phyloP scores from a whole-genome alignment of 2,797 vertebrate genomes.

The Thripadectes ignobilis region DNA sequence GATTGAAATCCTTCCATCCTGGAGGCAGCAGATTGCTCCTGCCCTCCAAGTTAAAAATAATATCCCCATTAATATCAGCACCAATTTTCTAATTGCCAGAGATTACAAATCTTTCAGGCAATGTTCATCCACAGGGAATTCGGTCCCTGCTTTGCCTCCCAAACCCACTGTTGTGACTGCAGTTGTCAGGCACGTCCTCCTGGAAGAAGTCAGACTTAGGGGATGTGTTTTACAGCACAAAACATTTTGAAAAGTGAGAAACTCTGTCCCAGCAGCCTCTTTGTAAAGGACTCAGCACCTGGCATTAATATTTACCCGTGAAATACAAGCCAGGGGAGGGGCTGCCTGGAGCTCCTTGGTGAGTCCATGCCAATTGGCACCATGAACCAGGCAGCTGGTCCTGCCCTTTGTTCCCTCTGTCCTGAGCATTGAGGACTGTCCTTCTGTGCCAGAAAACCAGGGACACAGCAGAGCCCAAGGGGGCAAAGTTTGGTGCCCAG shows the following conservation, averaged over 20 bases:
- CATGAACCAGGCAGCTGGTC: neutral
- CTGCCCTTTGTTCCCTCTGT: neutral
- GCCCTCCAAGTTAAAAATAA: slow-evolving; percentile 64
- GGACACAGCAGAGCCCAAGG: neutral
- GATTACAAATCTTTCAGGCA: neutral
- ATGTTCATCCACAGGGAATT: neutral
- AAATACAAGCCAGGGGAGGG: neutral
- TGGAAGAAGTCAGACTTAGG: rapidly evolving
- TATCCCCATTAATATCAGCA: slow-evolving; percentile 41
- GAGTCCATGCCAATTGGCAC: neutral
- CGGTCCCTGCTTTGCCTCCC: neutral
- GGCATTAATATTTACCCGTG: neutral
- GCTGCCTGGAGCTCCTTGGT: neutral
- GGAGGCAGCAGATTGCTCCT: slow-evolving; percentile 46
- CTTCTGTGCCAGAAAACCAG: neutral
- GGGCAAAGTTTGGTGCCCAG: neutral
- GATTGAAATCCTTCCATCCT: slow-evolving; percentile 18
- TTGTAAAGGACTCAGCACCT: neutral
- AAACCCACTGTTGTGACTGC: neutral
- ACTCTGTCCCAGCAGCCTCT: neutral
- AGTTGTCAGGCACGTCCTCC: neutral
- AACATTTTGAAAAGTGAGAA: neutral
- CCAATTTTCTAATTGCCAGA: slow-evolving; percentile 50
- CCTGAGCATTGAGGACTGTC: neutral
- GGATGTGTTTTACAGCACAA: neutral